Base-by-base conservation (phyloP, 2,797 vertebrate genomes). In the Cottoperca gobio region DNA sequence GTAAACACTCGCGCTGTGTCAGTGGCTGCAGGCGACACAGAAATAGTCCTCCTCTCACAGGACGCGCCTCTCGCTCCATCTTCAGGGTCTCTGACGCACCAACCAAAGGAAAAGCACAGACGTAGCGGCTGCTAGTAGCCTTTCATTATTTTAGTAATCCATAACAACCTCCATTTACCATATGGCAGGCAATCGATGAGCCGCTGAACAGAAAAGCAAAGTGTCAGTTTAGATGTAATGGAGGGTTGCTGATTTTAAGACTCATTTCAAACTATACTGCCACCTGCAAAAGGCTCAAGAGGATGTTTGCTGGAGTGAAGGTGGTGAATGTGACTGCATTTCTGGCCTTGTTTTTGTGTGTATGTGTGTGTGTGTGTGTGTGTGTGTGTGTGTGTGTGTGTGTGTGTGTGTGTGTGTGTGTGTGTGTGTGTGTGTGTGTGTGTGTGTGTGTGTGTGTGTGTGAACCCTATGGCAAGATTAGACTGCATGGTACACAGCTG, bases 1-100 rank as follows among this genome's bases (percentile, higher is more conserved):
- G 85, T 92, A 91, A 93, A 93, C 91, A 93, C 90, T 90, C 55
- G 87, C 90, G n/a, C 88, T 90, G 89, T 92, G 93, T 93, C 91
- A 90, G 84, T 89, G 89, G 90, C 93, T 91, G 83, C 86, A 75
- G 93, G 93, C 91, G 82, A 92, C 89, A 87, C 92, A 88, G 82
- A 93, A 95, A 94, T 91, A 93, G 91, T 89, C 86, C 85, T 89
- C 81, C 48, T 89, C 89, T 91, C 86, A 63, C 80, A 83, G 84
- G 90, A 85, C 86, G 82, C 16, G 70, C 75, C 85, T 84, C 74
- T 67, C 67, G 50, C 85, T 93, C 81, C 85, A 82, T 91, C 91
- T 92, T 87, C 82, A 71, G 86, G 86, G 86, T 88, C 86, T 84
- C 81, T 89, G 88, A 91, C 81, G 91, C 88, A 92, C 86, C 53